Evolutionary conservation across 2,888 invertebrate genomes (phyloP), one percentile per base, ranked within the genome.

Genomic region (Lasius fuliginosus): DNA sequence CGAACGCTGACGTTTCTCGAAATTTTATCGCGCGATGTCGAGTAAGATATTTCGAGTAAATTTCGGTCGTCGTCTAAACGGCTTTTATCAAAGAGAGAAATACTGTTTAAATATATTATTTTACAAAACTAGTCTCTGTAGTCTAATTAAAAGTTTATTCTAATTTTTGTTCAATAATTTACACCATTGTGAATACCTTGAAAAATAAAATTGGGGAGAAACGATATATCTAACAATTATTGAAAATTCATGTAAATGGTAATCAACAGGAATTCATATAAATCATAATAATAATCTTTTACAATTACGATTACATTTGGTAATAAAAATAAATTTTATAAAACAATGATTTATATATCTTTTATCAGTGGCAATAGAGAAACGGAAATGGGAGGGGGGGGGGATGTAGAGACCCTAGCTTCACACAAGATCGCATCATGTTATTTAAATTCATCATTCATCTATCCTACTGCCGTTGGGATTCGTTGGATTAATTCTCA

Each of bases 401-500:
- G 15, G 40, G 46, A 69, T 60, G 33, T 42, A 46, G 69, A 58
- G 46, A 71, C 79, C 69, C 60, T n/a, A 71, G 79, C 30, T 60
- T 79, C 79, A 42, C 79, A 42, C 79, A 46, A 79, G 71, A 79
- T 79, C 79, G 18, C 79, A 79, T 79, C 79, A 60, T 71, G 71
- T 79, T 79, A 79, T 79, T 79, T 79, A 79, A 79, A 79, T 79
- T 79, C 79, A 79, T 79, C 79, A 71, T 69, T 69, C 69, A 58
- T 79, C 79, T 69, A 67, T 77, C 68, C 65, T 36, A 65, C 53
- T 49, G 71, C 79, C 79, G 79, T 71, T 71, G 60, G 60, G 60
- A 79, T 46, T 79, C 79, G 79, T 79, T 71, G 81, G 82, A 89
- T 84, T 87, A 85, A 84, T 88, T 83, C 90, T 86, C 85, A 74